These are phyloP conservation scores for Phoenoteleia sp. DNA, from an alignment of 2,888 invertebrate genomes.

Conservation along the genomic window DNA sequence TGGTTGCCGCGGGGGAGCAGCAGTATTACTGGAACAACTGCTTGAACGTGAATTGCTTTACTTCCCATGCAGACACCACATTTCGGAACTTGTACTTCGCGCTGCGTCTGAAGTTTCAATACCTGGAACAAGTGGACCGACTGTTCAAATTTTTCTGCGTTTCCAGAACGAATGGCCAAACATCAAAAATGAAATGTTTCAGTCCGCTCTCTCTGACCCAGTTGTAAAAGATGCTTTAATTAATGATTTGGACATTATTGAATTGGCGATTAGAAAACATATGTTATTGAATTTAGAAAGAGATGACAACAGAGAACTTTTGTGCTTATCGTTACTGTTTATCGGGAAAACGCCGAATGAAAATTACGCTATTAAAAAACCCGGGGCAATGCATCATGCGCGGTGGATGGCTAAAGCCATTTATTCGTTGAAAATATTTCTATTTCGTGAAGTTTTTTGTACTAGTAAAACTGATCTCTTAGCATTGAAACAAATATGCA, in stretches of 20 bases:
- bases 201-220: slow-evolving; percentile 18
- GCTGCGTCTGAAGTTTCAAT: slow-evolving; percentile 37
- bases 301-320: slow-evolving; percentile 29
- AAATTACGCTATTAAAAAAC: slow-evolving; percentile 16
- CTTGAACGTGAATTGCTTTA: not conserved
- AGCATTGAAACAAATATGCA: slow-evolving; percentile 23
- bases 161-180: slow-evolving; percentile 31
- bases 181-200: not conserved
- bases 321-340: slow-evolving; percentile 19
- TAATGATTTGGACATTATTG: slow-evolving; percentile 14
- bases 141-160: slow-evolving; percentile 41
- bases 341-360: slow-evolving; percentile 8
- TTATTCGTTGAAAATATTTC: slow-evolving; percentile 27
- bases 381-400: slow-evolving; percentile 30
- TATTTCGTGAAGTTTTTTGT: slow-evolving; percentile 24
- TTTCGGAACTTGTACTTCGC: slow-evolving; percentile 42
- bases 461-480: slow-evolving; percentile 25
- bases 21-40: too few relatives aligned
- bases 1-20: not conserved
- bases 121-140: slow-evolving; percentile 29
- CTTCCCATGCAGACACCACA: not conserved
- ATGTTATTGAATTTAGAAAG: slow-evolving; percentile 13
- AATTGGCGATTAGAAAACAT: slow-evolving; percentile 16
- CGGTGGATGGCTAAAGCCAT: slow-evolving; percentile 20
- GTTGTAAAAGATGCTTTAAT: slow-evolving; percentile 1